Evolutionary conservation across 2,797 vertebrate species (phyloP).

Genomic region (Sebastes trivittatus): DNA sequence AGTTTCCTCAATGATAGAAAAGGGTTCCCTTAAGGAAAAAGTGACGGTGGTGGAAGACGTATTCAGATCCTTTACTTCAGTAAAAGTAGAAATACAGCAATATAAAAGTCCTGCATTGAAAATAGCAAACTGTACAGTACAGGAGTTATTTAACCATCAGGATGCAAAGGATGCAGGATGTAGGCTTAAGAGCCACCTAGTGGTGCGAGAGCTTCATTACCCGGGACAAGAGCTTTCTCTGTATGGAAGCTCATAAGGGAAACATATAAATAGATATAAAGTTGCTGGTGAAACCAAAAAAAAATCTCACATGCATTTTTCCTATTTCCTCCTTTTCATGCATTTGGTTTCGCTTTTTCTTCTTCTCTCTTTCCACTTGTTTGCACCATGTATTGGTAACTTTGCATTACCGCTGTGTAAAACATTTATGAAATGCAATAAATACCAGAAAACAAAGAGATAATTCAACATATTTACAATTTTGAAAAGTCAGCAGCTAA

Average conservation of each 20-base stretch:
- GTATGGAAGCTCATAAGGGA: not conserved
- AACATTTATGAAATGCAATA: not conserved
- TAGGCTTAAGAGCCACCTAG: not conserved
- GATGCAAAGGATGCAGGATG: not conserved
- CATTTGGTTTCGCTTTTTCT: not conserved
- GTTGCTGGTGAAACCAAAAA: not conserved
- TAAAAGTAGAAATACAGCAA: not conserved
- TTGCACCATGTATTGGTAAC: not conserved
- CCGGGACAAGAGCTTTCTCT: not conserved
- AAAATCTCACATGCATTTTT: not conserved
- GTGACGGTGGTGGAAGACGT: not conserved
- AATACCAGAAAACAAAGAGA: not conserved
- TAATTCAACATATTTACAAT: not conserved
- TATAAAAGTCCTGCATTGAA: not conserved
- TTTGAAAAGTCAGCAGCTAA: not conserved
- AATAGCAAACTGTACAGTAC: not conserved
- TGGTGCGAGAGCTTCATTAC: conserved; percentile 9
- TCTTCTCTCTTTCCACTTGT: not conserved
- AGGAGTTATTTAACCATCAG: not conserved
- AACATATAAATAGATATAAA: not conserved
- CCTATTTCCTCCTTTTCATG: not conserved
- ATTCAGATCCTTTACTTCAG: not conserved
- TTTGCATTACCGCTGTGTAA: not conserved
- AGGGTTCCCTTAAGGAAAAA: too few relatives aligned
- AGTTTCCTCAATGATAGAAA: too few relatives aligned